Conservation (phyloP, 2,797 vertebrate species). For the Enteromius treurensis region DNA sequence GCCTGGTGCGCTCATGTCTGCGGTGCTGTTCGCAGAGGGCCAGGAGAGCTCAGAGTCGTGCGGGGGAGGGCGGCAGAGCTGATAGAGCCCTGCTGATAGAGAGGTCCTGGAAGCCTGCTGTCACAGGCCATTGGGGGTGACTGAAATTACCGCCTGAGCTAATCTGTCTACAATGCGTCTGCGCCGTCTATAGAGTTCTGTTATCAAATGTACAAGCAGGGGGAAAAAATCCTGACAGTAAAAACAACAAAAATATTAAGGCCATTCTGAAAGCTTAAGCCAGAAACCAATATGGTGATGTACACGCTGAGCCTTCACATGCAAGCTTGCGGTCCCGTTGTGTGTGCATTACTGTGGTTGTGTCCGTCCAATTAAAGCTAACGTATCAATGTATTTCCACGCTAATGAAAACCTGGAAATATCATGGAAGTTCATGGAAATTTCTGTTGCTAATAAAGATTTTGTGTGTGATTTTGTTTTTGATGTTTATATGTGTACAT, state of each 20-base stretch:
- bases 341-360: background rate
- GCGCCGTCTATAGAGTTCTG: background rate
- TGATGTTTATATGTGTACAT: background rate
- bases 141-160: conserved; percentile 42
- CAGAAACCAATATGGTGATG: background rate
- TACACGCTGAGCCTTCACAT: background rate
- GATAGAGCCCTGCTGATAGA: conserved; percentile 74
- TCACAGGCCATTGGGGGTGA: conserved; percentile 55
- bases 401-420: background rate
- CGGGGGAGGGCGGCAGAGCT: conserved; percentile 61
- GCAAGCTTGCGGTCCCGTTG: background rate
- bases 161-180: conserved; percentile 39
- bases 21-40: conserved; percentile 46
- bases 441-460: background rate
- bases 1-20: conserved; percentile 70
- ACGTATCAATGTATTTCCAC: too few species aligned
- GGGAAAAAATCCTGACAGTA: background rate
- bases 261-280: background rate
- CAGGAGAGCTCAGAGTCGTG: conserved; percentile 59
- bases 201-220: conserved; percentile 13
- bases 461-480: background rate
- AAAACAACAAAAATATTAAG: conserved; percentile 11
- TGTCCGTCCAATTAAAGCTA: background rate
- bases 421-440: background rate
- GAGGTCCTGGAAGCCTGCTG: conserved; percentile 73